These are phyloP conservation scores for Corynorhinus townsendii DNA, from an alignment of 2,113 vertebrate genomes.

Conservation along the genomic window DNA sequence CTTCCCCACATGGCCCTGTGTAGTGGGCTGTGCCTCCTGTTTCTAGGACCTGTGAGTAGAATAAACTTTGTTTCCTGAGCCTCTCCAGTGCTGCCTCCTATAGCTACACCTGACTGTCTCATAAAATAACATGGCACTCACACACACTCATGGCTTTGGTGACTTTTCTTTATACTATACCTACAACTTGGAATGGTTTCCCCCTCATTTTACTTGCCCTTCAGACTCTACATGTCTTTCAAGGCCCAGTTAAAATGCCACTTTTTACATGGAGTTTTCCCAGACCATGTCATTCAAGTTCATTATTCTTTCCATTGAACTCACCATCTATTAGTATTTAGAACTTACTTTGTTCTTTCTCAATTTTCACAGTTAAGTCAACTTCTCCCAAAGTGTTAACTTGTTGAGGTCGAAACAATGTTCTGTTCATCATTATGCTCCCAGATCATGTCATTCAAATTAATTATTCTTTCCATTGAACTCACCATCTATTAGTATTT, in stretches of 20 bases:
- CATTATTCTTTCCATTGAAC: background rate
- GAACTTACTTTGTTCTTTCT: conserved; percentile 3
- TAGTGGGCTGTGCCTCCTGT: background rate
- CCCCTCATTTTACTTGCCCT: background rate
- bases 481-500: background rate
- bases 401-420: too few relatives aligned
- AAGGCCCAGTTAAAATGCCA: background rate
- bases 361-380: background rate
- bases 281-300: background rate
- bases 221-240: background rate
- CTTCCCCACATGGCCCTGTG: background rate
- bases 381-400: background rate
- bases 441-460: background rate
- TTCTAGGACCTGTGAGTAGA: background rate
- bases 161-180: background rate
- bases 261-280: background rate
- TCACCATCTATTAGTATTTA: background rate
- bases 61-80: background rate
- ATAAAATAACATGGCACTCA: background rate
- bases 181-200: background rate
- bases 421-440: background rate
- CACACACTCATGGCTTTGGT: background rate
- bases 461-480: background rate
- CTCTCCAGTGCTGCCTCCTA: background rate
- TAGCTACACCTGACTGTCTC: background rate